Evolutionary conservation across 2,113 vertebrate genomes (phyloP).

Genomic region (Eolophus roseicapilla): DNA sequence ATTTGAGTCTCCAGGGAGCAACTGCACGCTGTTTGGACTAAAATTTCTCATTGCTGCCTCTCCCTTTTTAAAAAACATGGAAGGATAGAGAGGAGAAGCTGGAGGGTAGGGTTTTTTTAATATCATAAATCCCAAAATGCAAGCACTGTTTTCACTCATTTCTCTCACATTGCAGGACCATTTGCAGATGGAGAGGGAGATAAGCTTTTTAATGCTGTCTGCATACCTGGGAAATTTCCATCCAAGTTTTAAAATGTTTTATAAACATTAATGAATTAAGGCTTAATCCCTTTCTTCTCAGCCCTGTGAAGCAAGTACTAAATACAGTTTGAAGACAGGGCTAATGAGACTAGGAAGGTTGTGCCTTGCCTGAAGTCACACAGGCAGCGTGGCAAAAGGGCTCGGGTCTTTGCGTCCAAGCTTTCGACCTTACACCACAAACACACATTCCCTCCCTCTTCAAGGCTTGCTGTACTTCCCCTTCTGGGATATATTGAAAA

Average conservation of each 20-base stretch:
- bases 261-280: conserved; percentile 34
- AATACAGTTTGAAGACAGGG: conserved; percentile 8
- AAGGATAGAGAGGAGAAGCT: not conserved
- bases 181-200: not conserved
- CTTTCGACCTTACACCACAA: not conserved
- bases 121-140: not conserved
- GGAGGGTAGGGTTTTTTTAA: not conserved
- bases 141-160: not conserved
- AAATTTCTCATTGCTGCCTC: conserved; percentile 33
- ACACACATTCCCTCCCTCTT: not conserved
- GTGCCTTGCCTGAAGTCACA: not conserved
- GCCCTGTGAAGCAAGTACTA: not conserved
- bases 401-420: not conserved
- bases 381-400: not conserved
- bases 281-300: conserved; percentile 2
- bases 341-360: not conserved
- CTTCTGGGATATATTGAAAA: not conserved
- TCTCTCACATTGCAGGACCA: not conserved
- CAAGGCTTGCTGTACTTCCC: not conserved
- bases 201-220: conserved; percentile 8
- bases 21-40: conserved; percentile 62
- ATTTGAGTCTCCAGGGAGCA: conserved; percentile 75
- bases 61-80: not conserved
- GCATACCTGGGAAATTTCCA: conserved; percentile 22
- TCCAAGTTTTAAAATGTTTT: conserved; percentile 18